Percentiles rank a stretch among this genome's conserved stretches.
Evolutionary conservation across 2,113 vertebrate species (phyloP).

Genomic region (Mesitornis unicolor): DNA sequence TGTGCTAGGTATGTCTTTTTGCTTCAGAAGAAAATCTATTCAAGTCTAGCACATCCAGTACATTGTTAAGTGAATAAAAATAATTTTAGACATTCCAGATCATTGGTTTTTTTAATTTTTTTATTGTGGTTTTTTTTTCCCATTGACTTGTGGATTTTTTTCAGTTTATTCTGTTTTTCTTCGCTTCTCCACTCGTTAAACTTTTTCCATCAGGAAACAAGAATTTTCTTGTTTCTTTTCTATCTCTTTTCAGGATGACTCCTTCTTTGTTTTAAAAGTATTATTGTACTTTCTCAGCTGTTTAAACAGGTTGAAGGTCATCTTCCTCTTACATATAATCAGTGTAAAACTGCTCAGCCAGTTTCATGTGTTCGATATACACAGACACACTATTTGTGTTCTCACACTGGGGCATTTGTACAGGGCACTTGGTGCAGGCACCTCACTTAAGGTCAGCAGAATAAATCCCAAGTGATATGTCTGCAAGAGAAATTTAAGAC

Average conservation of each 20-base stretch:
- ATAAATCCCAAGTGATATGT: not conserved
- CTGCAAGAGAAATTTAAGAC: not conserved
- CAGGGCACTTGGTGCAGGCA: not conserved
- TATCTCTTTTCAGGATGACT: not conserved
- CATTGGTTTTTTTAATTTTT: fast-evolving
- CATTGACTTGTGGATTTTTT: not conserved
- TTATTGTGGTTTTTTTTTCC: not conserved
- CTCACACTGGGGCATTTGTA: not conserved
- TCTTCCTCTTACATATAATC: not conserved
- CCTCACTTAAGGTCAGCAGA: not conserved
- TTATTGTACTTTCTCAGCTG: not conserved
- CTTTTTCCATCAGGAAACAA: not conserved
- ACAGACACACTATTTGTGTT: not conserved
- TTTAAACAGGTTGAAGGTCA: not conserved
- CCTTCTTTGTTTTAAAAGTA: not conserved
- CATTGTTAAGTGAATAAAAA: not conserved
- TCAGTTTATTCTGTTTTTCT: not conserved
- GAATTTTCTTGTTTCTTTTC: not conserved
- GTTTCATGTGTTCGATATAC: not conserved
- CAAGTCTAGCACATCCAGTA: not conserved
- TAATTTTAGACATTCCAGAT: not conserved
- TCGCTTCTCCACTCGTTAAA: not conserved
- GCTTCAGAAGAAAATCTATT: not conserved
- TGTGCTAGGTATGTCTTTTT: not conserved
- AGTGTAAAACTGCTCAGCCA: not conserved